These are phyloP conservation scores for human DNA, from an alignment of 2,113 vertebrate genomes.

Conservation along the genomic window GRCh38 chr5:21732001-21732500, in stretches of 20 bases:
- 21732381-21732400: accelerated
- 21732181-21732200: not conserved
- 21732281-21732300: not conserved
- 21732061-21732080: not conserved
- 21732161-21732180: not conserved
- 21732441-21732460: accelerated
- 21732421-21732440: not conserved
- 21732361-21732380: not conserved
- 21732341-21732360: not conserved
- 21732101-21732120: not conserved
- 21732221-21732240: not conserved
- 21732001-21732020: not conserved
- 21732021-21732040: too few relatives aligned
- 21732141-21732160: not conserved
- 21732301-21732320: not conserved
- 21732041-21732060: not conserved
- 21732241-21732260: not conserved
- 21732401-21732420: not conserved
- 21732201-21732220: not conserved
- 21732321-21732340: not conserved
- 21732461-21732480: not conserved
- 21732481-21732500: accelerated
- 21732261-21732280: not conserved
- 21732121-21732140: not conserved
- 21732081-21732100: not conserved